phyloP scores from a whole-genome alignment of 2,113 vertebrate species.

The Cavia porcellus region DNA sequence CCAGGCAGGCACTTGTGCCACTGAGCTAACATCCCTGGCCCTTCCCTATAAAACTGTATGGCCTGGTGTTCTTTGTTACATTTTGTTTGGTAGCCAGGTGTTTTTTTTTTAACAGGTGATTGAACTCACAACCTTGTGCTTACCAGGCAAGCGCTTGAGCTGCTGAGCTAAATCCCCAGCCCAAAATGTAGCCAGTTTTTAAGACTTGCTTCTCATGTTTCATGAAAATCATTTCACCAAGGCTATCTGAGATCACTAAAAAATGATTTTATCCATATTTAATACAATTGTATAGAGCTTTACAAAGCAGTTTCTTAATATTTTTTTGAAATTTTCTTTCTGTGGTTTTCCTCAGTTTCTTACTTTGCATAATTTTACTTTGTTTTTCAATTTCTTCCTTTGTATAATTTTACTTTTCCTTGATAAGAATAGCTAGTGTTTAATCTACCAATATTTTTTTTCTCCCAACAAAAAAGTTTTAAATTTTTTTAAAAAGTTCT shows the following conservation, averaged over 20 bases:
- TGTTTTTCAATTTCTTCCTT: not conserved
- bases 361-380: constrained; percentile 20
- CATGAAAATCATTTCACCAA: not conserved
- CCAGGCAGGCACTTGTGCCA: too few relatives aligned
- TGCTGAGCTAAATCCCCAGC: too few relatives aligned
- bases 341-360: not conserved
- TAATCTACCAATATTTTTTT: not conserved
- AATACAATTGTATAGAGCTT: constrained; percentile 32
- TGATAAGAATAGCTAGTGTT: constrained; percentile 3
- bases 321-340: not conserved
- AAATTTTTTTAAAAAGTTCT: not conserved
- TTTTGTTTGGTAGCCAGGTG: not conserved
- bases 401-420: constrained; percentile 16
- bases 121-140: too few relatives aligned
- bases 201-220: not conserved
- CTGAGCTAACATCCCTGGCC: too few relatives aligned
- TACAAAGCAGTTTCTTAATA: not conserved
- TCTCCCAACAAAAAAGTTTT: not conserved
- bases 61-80: not conserved
- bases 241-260: constrained; percentile 6
- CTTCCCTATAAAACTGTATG: not conserved
- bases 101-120: not conserved
- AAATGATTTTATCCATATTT: constrained; percentile 51
- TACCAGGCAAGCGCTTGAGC: too few relatives aligned
- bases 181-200: not conserved